Conservation (phyloP, 2,888 invertebrate species). For the Cataglyphis altisquamis region DNA sequence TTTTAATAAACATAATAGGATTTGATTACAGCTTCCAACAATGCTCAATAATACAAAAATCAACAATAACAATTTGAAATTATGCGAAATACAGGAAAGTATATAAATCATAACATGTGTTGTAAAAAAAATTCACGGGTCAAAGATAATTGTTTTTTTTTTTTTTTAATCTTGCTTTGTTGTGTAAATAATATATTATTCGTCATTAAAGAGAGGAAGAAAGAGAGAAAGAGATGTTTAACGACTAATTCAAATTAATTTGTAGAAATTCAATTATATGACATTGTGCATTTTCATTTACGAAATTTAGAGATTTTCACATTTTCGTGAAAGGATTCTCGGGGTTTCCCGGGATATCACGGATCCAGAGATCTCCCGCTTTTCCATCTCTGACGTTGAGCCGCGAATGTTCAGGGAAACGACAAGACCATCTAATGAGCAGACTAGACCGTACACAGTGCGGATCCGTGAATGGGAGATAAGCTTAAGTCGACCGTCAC, state of each 20-base stretch:
- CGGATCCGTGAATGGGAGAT: slow-evolving; percentile 68
- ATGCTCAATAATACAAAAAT: no score
- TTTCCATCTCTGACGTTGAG: slow-evolving; percentile 53
- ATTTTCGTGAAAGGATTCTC: slow-evolving; percentile 20
- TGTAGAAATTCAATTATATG: not conserved
- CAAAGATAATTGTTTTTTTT: not conserved
- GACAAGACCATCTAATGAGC: slow-evolving; percentile 61
- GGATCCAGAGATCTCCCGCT: slow-evolving; percentile 29
- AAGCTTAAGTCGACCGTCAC: slow-evolving; percentile 71
- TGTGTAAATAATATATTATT: not conserved
- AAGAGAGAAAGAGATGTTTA: not conserved
- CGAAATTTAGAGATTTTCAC: slow-evolving; percentile 32
- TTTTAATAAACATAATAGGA: not conserved
- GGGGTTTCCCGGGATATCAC: slow-evolving; percentile 8
- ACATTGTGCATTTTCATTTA: not conserved
- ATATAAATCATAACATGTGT: not conserved
- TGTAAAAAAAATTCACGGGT: not conserved
- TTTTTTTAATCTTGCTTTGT: not conserved
- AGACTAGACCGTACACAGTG: slow-evolving; percentile 32
- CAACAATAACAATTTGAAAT: not conserved
- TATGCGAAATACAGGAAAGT: not conserved
- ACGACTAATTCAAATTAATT: slow-evolving; percentile 9
- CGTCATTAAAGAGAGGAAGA: not conserved
- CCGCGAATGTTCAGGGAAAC: slow-evolving; percentile 43
- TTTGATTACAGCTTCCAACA: not conserved